Evolutionary conservation across 2,888 invertebrate genomes (phyloP).

Genomic region (Drosophila nigritarsus): DNA sequence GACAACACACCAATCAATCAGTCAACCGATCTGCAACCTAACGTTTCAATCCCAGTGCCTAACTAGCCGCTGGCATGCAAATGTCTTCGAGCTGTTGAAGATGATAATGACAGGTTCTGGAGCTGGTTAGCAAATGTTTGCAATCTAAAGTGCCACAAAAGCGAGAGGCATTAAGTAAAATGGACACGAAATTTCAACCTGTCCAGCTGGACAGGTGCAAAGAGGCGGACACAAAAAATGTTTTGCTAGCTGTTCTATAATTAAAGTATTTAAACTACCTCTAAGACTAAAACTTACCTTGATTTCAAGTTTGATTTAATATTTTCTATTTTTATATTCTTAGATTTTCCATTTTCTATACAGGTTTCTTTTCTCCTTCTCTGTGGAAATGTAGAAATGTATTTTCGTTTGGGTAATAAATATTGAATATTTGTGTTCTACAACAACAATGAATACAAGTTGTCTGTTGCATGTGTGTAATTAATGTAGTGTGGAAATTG

Average conservation of each 20-base stretch:
- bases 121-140: slow-evolving; percentile 24
- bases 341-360: neutral
- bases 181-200: slow-evolving; percentile 21
- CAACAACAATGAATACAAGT: neutral
- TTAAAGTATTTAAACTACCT: no score
- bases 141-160: slow-evolving; percentile 13
- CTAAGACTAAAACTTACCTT: neutral
- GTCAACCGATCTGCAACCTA: slow-evolving; percentile 49
- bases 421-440: neutral
- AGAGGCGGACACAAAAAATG: neutral
- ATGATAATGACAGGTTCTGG: slow-evolving; percentile 49
- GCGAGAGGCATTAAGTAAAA: slow-evolving; percentile 23
- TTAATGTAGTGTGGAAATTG: slow-evolving; percentile 1
- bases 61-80: slow-evolving; percentile 38
- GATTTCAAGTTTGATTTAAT: neutral
- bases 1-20: slow-evolving; percentile 34
- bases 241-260: neutral
- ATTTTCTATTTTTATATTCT: neutral
- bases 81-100: slow-evolving; percentile 32
- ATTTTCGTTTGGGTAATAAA: neutral
- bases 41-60: slow-evolving; percentile 61
- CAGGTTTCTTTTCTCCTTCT: no score
- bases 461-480: neutral
- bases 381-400: neutral
- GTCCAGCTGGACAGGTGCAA: slow-evolving; percentile 35